Evolutionary conservation across 2,888 invertebrate species (phyloP).

Genomic region (Nomada lathburiana): DNA sequence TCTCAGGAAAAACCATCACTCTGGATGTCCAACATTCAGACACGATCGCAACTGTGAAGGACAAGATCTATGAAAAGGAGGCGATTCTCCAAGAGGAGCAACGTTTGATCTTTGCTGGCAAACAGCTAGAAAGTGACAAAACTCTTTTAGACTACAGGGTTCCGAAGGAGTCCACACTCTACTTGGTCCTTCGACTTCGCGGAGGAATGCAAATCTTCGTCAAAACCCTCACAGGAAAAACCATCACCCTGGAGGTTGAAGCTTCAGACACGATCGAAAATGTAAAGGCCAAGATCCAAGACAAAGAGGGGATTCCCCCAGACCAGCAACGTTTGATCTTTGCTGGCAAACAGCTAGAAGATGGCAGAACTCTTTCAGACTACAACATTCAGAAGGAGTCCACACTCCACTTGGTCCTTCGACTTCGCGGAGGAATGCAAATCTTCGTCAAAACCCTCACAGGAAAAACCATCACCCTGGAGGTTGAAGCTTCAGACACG

Average conservation of each 20-base stretch:
- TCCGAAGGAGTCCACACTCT: conserved; percentile 85
- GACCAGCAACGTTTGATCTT: conserved; percentile 54
- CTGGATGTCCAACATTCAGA: conserved; percentile 58
- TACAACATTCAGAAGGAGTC: conserved; percentile 68
- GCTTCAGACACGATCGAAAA: conserved; percentile 41
- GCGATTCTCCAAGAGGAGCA: conserved; percentile 67
- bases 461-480: conserved; percentile 38
- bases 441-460: conserved; percentile 32
- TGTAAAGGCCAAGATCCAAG: conserved; percentile 39
- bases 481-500: conserved; percentile 38
- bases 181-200: conserved; percentile 19
- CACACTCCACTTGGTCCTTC: conserved; percentile 59
- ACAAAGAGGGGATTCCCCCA: conserved; percentile 56
- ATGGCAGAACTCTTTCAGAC: conserved; percentile 59
- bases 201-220: conserved; percentile 46
- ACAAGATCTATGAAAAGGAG: conserved; percentile 66
- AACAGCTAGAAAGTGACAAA: conserved; percentile 65
- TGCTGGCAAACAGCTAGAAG: conserved; percentile 56
- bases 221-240: conserved; percentile 28
- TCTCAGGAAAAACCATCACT: conserved; percentile 42
- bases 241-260: conserved; percentile 34
- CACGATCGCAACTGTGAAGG: conserved; percentile 63
- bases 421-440: conserved; percentile 57
- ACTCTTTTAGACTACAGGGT: conserved; percentile 72
- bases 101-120: conserved; percentile 68